A percentile compares a stretch with the other conserved stretches of the same genome.
Evolutionary conservation across 53 echinoderm and acorn worm genomes (phyloP).

Genomic region (Zoroaster sp.): DNA sequence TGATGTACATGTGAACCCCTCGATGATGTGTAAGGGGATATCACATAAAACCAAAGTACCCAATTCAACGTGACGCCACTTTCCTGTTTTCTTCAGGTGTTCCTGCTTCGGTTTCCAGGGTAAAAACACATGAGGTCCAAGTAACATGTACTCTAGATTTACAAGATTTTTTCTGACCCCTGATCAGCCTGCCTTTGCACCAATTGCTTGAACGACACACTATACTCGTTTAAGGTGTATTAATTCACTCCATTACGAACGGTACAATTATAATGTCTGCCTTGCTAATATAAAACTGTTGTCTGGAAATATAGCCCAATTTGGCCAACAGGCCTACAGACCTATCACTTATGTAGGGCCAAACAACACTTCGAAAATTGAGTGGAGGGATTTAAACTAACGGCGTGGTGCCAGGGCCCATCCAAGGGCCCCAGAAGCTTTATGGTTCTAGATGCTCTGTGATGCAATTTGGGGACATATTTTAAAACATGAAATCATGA

Average conservation of each 20-base stretch:
- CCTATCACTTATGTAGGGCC: too few species aligned
- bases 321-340: too few species aligned
- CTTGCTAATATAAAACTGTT: too few species aligned
- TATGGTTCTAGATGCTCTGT: too few species aligned
- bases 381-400: too few species aligned
- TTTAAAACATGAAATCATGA: too few species aligned
- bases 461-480: too few species aligned
- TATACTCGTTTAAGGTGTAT: background rate
- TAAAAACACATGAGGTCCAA: background rate
- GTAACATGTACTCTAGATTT: background rate
- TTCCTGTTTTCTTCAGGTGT: constrained; percentile 52
- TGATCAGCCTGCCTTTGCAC: background rate
- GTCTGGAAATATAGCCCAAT: too few species aligned
- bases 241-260: background rate
- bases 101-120: background rate
- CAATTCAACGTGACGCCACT: constrained; percentile 39
- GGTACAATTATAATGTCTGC: background rate
- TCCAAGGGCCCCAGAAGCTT: too few species aligned
- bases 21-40: constrained; percentile 35
- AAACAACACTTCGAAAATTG: too few species aligned
- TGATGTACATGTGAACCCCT: background rate
- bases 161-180: background rate
- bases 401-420: too few species aligned
- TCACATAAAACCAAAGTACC: constrained; percentile 8
- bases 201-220: background rate